These are phyloP conservation scores for Hypercompe scribonia DNA, from an alignment of 2,888 invertebrate genomes.

Conservation along the genomic window DNA sequence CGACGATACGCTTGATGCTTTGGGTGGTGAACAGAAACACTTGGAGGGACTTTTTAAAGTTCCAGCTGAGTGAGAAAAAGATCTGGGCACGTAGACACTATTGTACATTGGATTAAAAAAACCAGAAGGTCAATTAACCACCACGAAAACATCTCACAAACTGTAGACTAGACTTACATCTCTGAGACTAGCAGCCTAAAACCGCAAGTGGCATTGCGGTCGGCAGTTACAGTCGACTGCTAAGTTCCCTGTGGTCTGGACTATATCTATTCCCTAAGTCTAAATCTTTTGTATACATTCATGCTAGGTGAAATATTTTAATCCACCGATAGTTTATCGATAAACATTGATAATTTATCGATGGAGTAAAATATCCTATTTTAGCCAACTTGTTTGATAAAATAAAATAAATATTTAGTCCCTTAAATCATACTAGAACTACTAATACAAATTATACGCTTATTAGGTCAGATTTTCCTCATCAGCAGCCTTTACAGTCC, in stretches of 20 bases:
- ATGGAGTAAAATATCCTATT: too few relatives aligned
- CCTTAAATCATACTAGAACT: too few relatives aligned
- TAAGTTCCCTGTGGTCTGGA: background rate
- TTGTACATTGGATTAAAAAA: background rate
- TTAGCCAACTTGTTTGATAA: too few relatives aligned
- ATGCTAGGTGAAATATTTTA: background rate
- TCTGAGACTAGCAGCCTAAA: background rate
- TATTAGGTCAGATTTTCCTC: too few relatives aligned
- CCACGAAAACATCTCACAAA: background rate
- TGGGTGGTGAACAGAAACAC: slow-evolving; percentile 56
- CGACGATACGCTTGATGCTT: slow-evolving; percentile 67
- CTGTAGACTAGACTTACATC: background rate
- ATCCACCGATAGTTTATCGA: background rate
- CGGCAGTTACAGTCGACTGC: background rate
- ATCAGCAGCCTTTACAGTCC: too few relatives aligned
- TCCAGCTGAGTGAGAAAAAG: slow-evolving; percentile 39
- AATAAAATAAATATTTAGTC: too few relatives aligned
- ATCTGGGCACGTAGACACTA: slow-evolving; percentile 17
- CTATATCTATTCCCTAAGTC: background rate
- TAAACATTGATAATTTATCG: background rate
- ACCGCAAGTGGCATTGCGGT: background rate
- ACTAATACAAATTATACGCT: too few relatives aligned
- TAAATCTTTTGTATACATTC: background rate
- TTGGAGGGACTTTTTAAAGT: slow-evolving; percentile 35
- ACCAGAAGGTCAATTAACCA: background rate